phyloP scores from a whole-genome alignment of 2,797 vertebrate species.

The Falco berigora region DNA sequence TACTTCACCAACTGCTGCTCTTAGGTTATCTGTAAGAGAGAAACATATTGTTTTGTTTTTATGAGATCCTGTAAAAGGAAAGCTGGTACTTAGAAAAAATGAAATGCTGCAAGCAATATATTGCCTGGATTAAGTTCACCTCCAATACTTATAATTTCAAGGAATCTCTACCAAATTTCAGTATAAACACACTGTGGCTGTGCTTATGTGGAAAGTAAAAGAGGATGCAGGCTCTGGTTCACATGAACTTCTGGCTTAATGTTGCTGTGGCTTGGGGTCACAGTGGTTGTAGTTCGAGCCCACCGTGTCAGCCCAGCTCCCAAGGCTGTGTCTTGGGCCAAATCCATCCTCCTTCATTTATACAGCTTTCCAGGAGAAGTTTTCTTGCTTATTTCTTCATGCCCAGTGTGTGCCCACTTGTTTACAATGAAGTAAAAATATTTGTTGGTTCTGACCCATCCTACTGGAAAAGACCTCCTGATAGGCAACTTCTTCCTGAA shows the following conservation, averaged over 20 bases:
- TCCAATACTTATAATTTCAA: neutral
- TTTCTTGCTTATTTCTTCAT: neutral
- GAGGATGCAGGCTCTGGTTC: neutral
- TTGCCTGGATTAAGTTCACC: slow-evolving; percentile 14
- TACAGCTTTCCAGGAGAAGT: neutral
- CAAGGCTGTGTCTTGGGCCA: neutral
- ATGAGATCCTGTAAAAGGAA: slow-evolving; percentile 45
- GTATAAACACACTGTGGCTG: neutral
- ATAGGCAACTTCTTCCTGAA: neutral
- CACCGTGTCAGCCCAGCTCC: neutral
- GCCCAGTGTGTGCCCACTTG: no score
- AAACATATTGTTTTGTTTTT: slow-evolving; percentile 45
- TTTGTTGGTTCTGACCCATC: neutral
- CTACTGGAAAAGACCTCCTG: neutral
- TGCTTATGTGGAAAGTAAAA: neutral
- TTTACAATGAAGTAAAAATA: neutral
- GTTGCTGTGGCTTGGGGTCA: neutral
- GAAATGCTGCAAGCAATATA: slow-evolving; percentile 34
- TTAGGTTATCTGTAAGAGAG: neutral
- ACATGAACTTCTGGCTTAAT: neutral
- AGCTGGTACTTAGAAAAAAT: slow-evolving; percentile 25
- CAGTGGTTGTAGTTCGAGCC: neutral
- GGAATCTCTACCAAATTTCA: neutral
- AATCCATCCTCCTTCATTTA: neutral
- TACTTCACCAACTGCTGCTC: neutral